Evolutionary conservation across 2,797 vertebrate genomes (phyloP), one percentile per base, ranked within the genome.

Genomic region (Coregonus sp.): DNA sequence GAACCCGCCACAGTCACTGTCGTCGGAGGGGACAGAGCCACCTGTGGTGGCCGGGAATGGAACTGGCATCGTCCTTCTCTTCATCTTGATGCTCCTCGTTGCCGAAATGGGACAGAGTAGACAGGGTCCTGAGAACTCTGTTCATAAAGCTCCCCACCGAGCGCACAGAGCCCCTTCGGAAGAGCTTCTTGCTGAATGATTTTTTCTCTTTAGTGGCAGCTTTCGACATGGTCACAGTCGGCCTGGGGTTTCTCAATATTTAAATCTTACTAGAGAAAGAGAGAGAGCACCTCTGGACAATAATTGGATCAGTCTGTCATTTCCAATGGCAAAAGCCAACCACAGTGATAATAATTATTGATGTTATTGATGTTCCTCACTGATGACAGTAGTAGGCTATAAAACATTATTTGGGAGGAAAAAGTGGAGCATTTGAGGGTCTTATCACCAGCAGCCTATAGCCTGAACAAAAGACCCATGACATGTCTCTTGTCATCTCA

Each of bases 111-210:
- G 97, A 98, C 37, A 98, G 90, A 31, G 97, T 97, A 74, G 97
- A 96, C 77, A 98, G 95, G 4, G 97, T 98, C 94, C 95, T 94
- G 71, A 98, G 94, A 75, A 98, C 96, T 81, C 97, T 91, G 95
- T 96, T 98, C 95, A 98, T 96, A 74, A 98, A 96, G 88, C 96
- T 96, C 65, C 97, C 96, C 83, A 97, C 95, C 51, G 96, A 96
- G 82, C 96, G 95, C 61, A 95, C 95, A 4, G 96, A 95, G 78
- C 94, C 89, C 81, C 94, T 85, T 86, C 95, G 89, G 89, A 97
- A 96, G 82, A 98, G 95, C 87, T 96, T 96, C 88, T 96, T 96
- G 90, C 97, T 96, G 93, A 97, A 96, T 89, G 96, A 96, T 89
- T 98, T 96, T 89, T 96, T 98, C 95, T 98, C 96, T 93, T 97